Evolutionary conservation across 2,888 invertebrate species (phyloP).

Genomic region (Drosophila mayaguana): DNA sequence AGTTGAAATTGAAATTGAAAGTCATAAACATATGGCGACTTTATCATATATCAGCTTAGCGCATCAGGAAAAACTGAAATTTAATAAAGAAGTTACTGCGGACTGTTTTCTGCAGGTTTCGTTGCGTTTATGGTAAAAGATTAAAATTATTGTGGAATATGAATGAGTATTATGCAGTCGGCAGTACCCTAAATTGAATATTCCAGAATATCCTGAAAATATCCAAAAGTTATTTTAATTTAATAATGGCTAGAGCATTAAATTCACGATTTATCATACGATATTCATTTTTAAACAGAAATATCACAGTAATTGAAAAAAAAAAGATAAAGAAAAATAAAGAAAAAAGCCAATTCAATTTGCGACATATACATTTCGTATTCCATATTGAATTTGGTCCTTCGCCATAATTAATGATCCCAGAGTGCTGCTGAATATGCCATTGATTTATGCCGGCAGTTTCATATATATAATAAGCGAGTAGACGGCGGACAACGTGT

Average conservation of each 20-base stretch:
- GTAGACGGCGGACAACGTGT: constrained; percentile 38
- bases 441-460: constrained; percentile 73
- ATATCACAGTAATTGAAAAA: constrained; percentile 70
- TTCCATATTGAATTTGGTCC: constrained; percentile 21
- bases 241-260: background rate
- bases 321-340: constrained; percentile 18
- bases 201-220: background rate
- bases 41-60: too few relatives aligned
- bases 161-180: background rate
- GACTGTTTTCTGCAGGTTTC: background rate
- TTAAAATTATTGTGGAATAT: background rate
- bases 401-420: constrained; percentile 69
- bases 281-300: constrained; percentile 46
- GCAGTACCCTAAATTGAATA: background rate
- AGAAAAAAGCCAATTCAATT: constrained; percentile 20
- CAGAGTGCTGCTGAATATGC: constrained; percentile 47
- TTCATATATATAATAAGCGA: constrained; percentile 66
- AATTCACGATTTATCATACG: constrained; percentile 2
- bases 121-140: too few relatives aligned
- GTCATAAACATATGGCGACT: too few relatives aligned
- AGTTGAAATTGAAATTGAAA: too few relatives aligned
- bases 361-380: constrained; percentile 45
- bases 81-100: too few relatives aligned
- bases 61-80: background rate
- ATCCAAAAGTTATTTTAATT: background rate